phyloP scores from a whole-genome alignment of 1,140 invertebrate species.

The Lepidostoma basale region DNA sequence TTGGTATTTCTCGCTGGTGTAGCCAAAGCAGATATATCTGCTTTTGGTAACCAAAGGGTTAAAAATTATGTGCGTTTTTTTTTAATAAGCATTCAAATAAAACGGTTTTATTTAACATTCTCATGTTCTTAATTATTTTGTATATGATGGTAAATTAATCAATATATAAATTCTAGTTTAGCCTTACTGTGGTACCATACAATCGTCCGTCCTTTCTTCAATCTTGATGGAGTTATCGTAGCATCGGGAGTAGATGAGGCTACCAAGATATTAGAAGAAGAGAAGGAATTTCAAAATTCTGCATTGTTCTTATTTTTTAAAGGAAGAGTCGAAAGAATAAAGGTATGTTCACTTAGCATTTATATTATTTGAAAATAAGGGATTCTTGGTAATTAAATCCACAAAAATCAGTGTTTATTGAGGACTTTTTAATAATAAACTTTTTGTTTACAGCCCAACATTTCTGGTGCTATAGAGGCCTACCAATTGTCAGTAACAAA shows the following conservation, averaged over 20 bases:
- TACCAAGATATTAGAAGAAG: constrained; percentile 64
- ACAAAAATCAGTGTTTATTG: background rate
- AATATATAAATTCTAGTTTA: constrained; percentile 57
- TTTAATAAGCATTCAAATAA: no score
- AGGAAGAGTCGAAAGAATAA: constrained; percentile 68
- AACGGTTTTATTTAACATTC: no score
- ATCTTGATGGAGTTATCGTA: constrained; percentile 68
- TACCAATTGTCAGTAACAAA: constrained; percentile 67
- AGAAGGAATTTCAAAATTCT: constrained; percentile 67
- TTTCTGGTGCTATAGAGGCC: constrained; percentile 63
- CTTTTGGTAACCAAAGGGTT: no score
- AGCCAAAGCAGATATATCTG: no score
- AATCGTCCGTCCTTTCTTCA: constrained; percentile 74
- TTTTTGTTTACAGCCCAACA: constrained; percentile 62
- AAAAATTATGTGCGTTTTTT: no score
- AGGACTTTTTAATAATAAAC: background rate
- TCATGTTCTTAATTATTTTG: no score
- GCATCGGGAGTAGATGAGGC: constrained; percentile 67
- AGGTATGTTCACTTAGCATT: constrained; percentile 62
- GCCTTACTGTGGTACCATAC: constrained; percentile 78
- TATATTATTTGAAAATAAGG: background rate
- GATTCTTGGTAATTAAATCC: constrained; percentile 16
- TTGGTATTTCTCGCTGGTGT: no score
- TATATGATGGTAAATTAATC: no score
- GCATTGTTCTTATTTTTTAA: constrained; percentile 75